These are phyloP conservation scores for Turritopsis rubra DNA, from an alignment of 30 jellyfish, hydroid and myxozoan species.

Conservation along the genomic window DNA sequence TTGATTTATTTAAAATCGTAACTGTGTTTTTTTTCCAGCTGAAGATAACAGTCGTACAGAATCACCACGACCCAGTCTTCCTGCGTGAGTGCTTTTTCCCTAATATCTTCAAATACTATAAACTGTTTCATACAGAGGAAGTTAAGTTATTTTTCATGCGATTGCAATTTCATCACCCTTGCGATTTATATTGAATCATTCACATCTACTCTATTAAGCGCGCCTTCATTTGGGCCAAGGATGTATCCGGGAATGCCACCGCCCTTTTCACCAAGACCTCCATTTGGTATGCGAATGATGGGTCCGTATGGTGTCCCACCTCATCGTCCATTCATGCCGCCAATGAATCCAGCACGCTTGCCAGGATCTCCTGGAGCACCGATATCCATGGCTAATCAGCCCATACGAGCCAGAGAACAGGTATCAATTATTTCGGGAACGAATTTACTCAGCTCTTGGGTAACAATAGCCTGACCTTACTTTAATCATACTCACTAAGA, in stretches of 20 bases:
- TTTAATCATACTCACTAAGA: no score
- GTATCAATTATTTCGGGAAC: not conserved
- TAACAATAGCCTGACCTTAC: no score
- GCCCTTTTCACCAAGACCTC: not conserved
- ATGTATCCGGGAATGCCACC: conserved; percentile 18
- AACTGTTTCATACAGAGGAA: not conserved
- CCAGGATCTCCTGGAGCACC: not conserved
- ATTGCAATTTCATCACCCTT: not conserved
- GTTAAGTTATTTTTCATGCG: not conserved
- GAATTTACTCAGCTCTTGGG: not conserved
- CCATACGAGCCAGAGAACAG: not conserved
- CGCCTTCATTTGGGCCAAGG: not conserved
- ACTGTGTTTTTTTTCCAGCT: not conserved
- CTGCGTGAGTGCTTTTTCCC: not conserved
- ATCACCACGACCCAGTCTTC: conserved; percentile 1
- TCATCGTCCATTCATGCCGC: not conserved
- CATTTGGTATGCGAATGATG: conserved; percentile 18
- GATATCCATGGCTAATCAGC: not conserved
- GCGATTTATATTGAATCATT: not conserved
- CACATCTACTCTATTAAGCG: not conserved
- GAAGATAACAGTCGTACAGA: conserved; percentile 10
- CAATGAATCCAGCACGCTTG: not conserved
- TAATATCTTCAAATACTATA: not conserved
- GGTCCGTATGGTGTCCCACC: not conserved
- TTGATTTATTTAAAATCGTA: no score